Evolutionary conservation across 2,797 vertebrate genomes (phyloP).

Genomic region (Syncerus caffer): DNA sequence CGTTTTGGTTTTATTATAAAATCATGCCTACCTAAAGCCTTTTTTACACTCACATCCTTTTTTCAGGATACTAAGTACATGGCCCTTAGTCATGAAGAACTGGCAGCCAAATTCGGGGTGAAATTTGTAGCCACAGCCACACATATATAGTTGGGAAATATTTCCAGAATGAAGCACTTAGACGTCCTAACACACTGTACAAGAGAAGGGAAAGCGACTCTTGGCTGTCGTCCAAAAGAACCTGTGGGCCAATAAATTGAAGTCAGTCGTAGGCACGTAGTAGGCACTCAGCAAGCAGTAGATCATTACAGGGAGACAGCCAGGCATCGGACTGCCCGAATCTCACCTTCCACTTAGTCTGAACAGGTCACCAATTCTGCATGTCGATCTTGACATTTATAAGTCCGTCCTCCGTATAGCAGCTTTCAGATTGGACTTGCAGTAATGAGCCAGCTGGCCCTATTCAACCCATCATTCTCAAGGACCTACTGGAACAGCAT

Average conservation of each 20-base stretch:
- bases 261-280: not conserved
- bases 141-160: not conserved
- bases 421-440: not conserved
- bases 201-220: not conserved
- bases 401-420: not conserved
- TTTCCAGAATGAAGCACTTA: not conserved
- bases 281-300: not conserved
- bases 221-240: not conserved
- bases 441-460: not conserved
- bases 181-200: not conserved
- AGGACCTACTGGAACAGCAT: not conserved
- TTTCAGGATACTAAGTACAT: not conserved
- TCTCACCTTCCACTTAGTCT: not conserved
- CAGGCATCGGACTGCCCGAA: not conserved
- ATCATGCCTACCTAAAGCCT: not conserved
- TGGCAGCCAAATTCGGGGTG: not conserved
- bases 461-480: not conserved
- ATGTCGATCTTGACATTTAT: not conserved
- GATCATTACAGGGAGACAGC: not conserved
- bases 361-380: not conserved
- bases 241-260: not conserved
- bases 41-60: not conserved
- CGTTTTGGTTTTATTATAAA: not conserved
- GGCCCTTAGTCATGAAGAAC: not conserved
- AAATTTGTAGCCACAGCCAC: not conserved